Percentiles rank a stretch among this genome's conserved stretches.
Evolutionary conservation across 2,888 invertebrate species (phyloP).

Genomic region (Noctua pronuba): DNA sequence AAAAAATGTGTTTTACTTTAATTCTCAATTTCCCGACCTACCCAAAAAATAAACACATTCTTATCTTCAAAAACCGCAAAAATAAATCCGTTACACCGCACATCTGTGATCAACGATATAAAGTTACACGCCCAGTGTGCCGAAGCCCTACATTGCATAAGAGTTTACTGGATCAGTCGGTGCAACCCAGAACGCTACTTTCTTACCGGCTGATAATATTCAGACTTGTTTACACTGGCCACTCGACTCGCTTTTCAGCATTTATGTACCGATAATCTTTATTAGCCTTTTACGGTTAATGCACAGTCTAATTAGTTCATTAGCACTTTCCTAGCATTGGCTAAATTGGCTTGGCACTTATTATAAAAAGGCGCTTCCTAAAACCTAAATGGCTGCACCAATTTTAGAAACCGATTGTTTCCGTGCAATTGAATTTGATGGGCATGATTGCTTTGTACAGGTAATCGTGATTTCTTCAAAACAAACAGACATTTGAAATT

Average conservation of each 20-base stretch:
- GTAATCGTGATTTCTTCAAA: neutral
- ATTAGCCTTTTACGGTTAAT: slow-evolving; percentile 18
- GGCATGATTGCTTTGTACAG: slow-evolving; percentile 13
- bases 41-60: neutral
- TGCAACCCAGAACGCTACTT: slow-evolving; percentile 86
- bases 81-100: neutral
- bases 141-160: slow-evolving; percentile 78
- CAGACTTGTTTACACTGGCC: slow-evolving; percentile 75
- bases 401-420: slow-evolving; percentile 36
- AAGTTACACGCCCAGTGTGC: slow-evolving; percentile 68
- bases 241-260: slow-evolving; percentile 47
- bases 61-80: neutral
- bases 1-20: no score
- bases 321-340: slow-evolving; percentile 9
- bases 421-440: slow-evolving; percentile 11
- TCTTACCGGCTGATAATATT: slow-evolving; percentile 80
- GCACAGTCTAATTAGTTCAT: slow-evolving; percentile 24
- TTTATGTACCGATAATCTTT: slow-evolving; percentile 27
- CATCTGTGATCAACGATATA: slow-evolving; percentile 17
- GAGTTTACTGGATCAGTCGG: slow-evolving; percentile 87
- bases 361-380: slow-evolving; percentile 15
- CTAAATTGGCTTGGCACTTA: slow-evolving; percentile 19
- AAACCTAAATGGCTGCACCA: slow-evolving; percentile 1
- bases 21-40: neutral
- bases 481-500: no score